Evolutionary conservation across 2,888 invertebrate species (phyloP), one percentile per base, ranked within the genome.

Genomic region (Eilema griseolum): DNA sequence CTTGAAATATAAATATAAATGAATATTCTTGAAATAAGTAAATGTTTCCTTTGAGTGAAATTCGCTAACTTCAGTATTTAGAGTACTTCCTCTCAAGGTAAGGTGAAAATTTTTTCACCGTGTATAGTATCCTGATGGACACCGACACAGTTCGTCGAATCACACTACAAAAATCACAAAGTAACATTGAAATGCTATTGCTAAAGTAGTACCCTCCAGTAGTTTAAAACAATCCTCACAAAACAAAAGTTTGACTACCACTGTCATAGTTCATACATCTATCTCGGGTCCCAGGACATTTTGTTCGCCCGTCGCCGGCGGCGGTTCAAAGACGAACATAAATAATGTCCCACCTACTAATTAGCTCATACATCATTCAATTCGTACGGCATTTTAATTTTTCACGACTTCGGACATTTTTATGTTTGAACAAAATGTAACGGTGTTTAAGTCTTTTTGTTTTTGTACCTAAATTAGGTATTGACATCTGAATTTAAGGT

Each of bases 341-440:
- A 90, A 89, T 88, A 85, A 88, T 82, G 78, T 78, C 81, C 77
- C 79, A 68, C 80, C 82, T 70, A 78, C 85, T 89, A 91, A 90
- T 91, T 90, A 89, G 80, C 71, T 67, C 77, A 81, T 89, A 85
- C 75, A 85, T 90, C 89, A 86, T 85, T 85, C 83, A 83, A 79
- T 75, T 72, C 71, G 75, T 68, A 57, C 56, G 69, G 74, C 66
- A 79, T 83, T 84, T 84, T 72, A 76, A 83, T 83, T 85, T 84
- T 84, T 80, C 78, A 77, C 74, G 81, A 86, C 88, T 82, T 87
- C 84, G 84, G 89, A 88, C 82, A 76, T 76, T 78, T 83, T 76
- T 76, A 78, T 70, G 75, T 72, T 71, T 57, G 56, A 67, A 70
- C n/a, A 31, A 69, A 70, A 71, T 74, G 77, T 83, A 76, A 81